These are phyloP conservation scores for Triplophysa yarkandensis DNA, from an alignment of 2,797 vertebrate species.

Conservation along the genomic window DNA sequence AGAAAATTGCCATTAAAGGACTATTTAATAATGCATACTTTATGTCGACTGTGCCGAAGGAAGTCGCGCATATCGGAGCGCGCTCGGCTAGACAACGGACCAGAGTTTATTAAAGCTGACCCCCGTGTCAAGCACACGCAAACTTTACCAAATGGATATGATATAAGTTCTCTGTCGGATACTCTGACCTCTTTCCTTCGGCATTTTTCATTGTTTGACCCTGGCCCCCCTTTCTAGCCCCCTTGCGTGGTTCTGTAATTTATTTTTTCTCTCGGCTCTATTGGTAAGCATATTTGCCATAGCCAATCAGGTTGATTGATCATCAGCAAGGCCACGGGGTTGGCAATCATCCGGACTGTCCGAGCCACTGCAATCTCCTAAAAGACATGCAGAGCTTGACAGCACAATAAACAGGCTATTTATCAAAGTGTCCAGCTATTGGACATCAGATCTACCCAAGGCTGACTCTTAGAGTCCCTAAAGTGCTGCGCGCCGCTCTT, in stretches of 20 bases:
- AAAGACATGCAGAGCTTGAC: slow-evolving; percentile 83
- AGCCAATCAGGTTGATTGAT: slow-evolving; percentile 95
- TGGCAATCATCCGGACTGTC: slow-evolving; percentile 85
- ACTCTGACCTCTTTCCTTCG: slow-evolving; percentile 65
- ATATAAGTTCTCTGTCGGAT: not conserved
- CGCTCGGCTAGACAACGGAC: slow-evolving; percentile 66
- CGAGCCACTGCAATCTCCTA: slow-evolving; percentile 83
- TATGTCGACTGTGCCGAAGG: slow-evolving; percentile 66
- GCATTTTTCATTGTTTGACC: slow-evolving; percentile 80
- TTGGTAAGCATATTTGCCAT: slow-evolving; percentile 87
- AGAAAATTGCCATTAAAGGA: slow-evolving; percentile 74
- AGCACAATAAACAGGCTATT: slow-evolving; percentile 92
- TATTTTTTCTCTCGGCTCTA: slow-evolving; percentile 79
- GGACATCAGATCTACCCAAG: slow-evolving; percentile 49
- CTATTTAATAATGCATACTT: slow-evolving; percentile 73
- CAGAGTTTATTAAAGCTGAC: slow-evolving; percentile 77
- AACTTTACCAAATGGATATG: not conserved
- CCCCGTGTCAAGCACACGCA: slow-evolving; percentile 67
- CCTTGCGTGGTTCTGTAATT: slow-evolving; percentile 64
- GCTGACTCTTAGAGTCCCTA: slow-evolving; percentile 31
- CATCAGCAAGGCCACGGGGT: slow-evolving; percentile 82
- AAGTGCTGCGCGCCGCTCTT: slow-evolving; percentile 15
- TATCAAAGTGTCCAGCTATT: slow-evolving; percentile 85
- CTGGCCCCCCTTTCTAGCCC: slow-evolving; percentile 63
- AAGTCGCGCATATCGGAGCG: slow-evolving; percentile 67